Evolutionary conservation across 2,113 vertebrate species (phyloP).

Genomic region (Sylvietta virens): DNA sequence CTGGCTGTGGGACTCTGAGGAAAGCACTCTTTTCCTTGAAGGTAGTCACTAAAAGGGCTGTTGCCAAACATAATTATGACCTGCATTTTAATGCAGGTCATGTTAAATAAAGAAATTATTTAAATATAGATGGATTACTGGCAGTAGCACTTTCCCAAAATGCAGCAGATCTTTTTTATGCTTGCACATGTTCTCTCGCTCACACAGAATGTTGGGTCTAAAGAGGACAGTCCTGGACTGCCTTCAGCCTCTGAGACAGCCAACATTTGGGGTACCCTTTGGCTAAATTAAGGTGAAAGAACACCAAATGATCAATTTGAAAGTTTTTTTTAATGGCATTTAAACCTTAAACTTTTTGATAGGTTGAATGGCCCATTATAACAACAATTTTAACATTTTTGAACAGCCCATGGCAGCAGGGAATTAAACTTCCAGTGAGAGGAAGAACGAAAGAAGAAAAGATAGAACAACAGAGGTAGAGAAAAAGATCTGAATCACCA

Average conservation of each 20-base stretch:
- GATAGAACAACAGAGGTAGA: neutral
- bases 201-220: neutral
- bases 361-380: neutral
- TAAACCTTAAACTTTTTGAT: neutral
- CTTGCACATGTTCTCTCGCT: rapidly evolving
- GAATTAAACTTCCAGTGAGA: neutral
- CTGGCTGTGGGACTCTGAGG: neutral
- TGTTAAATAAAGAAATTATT: neutral
- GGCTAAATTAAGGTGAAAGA: neutral
- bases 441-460: neutral
- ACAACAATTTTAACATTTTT: neutral
- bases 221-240: neutral
- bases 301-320: neutral
- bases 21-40: neutral
- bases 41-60: neutral
- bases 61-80: neutral
- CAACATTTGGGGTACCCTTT: neutral
- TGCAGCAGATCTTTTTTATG: neutral
- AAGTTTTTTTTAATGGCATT: neutral
- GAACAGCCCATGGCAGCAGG: neutral
- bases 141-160: neutral
- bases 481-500: neutral
- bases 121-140: neutral
- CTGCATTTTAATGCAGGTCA: neutral
- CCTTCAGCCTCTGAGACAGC: neutral